These are phyloP conservation scores for Psilopsiagon aurifrons DNA, from an alignment of 2,113 vertebrate genomes.

Conservation along the genomic window DNA sequence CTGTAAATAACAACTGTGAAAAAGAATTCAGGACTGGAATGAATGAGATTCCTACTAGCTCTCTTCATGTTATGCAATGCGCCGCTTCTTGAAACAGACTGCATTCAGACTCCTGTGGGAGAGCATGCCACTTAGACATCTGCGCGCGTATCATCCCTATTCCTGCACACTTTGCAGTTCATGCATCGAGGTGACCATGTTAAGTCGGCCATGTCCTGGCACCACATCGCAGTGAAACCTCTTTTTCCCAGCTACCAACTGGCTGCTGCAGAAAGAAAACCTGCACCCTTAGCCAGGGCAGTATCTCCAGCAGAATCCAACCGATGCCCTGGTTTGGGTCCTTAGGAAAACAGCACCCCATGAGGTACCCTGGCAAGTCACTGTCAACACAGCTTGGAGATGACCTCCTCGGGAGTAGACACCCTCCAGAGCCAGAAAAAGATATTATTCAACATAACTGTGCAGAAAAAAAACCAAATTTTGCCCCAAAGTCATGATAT, in stretches of 20 bases:
- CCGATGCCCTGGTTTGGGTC: neutral
- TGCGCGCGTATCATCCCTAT: neutral
- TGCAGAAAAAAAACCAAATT: neutral
- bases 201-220: neutral
- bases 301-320: neutral
- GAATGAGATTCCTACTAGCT: slow-evolving; percentile 21
- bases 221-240: neutral
- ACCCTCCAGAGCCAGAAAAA: neutral
- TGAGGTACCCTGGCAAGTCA: neutral
- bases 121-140: neutral
- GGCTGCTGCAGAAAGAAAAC: neutral
- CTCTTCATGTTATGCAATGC: neutral
- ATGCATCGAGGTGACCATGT: neutral
- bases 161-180: neutral
- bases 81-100: neutral
- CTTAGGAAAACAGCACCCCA: neutral
- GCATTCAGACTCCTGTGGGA: neutral
- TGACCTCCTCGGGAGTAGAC: neutral
- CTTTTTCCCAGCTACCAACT: neutral
- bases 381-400: neutral
- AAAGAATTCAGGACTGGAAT: slow-evolving; percentile 34
- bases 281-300: neutral
- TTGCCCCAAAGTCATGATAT: neutral
- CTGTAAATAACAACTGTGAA: slow-evolving; percentile 56
- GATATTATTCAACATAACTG: neutral